These are phyloP conservation scores for Platycnemis pennipes DNA, from an alignment of 2,888 invertebrate species.

Conservation along the genomic window DNA sequence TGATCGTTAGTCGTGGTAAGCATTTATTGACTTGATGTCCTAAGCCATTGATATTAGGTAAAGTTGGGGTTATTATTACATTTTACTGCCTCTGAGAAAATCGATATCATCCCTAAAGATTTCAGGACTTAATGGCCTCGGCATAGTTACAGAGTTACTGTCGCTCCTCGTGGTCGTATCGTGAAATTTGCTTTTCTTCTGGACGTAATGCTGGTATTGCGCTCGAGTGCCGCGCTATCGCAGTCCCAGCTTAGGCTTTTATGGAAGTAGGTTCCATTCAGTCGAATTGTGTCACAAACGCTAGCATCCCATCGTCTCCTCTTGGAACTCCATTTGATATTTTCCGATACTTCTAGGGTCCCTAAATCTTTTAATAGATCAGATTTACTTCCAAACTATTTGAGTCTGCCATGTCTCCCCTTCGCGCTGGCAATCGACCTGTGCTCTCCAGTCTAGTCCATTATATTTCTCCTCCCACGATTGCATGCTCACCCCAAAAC, in stretches of 20 bases:
- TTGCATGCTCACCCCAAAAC: neutral
- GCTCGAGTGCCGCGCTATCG: neutral
- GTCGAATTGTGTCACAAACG: neutral
- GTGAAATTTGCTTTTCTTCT: neutral
- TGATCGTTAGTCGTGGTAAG: neutral
- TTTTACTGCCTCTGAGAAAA: neutral
- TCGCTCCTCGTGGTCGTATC: neutral
- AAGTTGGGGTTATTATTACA: neutral
- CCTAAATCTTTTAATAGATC: neutral
- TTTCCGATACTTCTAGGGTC: neutral
- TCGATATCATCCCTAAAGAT: neutral
- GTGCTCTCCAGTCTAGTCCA: neutral
- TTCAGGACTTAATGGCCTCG: neutral
- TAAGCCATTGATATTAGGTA: neutral
- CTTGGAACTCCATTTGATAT: neutral
- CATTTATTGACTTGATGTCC: neutral
- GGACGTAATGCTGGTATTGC: neutral
- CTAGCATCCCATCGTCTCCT: neutral
- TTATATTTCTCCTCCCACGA: neutral
- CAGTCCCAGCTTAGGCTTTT: neutral
- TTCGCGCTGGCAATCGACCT: neutral
- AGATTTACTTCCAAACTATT: neutral
- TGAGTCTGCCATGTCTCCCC: neutral
- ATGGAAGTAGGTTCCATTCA: conserved; percentile 1
- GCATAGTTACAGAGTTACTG: neutral